A percentile compares a stretch with the other conserved stretches of the same genome.
These are phyloP conservation scores for Ceratina calcarata DNA, from an alignment of 1,140 invertebrate genomes.

Conservation along the genomic window DNA sequence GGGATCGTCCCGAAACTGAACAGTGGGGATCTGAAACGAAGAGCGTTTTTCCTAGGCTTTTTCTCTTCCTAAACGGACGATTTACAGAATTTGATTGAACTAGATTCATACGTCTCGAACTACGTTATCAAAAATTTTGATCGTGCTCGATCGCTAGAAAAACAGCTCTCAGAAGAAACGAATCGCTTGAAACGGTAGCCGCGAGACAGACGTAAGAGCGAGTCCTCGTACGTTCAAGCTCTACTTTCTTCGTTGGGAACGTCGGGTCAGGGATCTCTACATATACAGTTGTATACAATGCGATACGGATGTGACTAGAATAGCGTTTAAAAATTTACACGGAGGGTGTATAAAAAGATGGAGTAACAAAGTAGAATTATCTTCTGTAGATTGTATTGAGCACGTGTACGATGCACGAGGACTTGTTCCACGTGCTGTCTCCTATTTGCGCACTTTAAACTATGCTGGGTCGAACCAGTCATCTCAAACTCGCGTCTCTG, in stretches of 20 bases:
- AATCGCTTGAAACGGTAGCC: not conserved
- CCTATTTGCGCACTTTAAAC: no score
- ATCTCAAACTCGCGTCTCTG: no score
- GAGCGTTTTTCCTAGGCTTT: not conserved
- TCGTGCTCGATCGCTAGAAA: conserved; percentile 27
- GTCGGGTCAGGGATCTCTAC: not conserved
- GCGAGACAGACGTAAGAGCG: not conserved
- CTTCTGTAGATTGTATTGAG: conserved; percentile 42
- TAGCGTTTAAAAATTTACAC: not conserved
- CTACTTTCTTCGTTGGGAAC: not conserved
- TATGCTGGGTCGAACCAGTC: not conserved
- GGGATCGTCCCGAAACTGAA: not conserved
- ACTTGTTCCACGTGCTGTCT: conserved; percentile 1
- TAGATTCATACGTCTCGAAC: conserved; percentile 15
- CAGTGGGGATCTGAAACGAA: not conserved
- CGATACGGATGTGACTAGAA: not conserved
- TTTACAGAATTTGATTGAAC: conserved; percentile 32
- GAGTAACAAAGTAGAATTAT: conserved; percentile 50
- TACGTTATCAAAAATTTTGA: conserved; percentile 40
- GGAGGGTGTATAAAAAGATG: conserved; percentile 42
- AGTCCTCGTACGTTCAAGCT: conserved; percentile 34
- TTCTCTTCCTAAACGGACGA: not conserved
- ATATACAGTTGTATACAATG: conserved; percentile 12
- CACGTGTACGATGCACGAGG: conserved; percentile 30
- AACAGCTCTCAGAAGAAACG: conserved; percentile 10